Evolutionary conservation across 2,797 vertebrate species (phyloP).

Genomic region (Microtus agrestis): DNA sequence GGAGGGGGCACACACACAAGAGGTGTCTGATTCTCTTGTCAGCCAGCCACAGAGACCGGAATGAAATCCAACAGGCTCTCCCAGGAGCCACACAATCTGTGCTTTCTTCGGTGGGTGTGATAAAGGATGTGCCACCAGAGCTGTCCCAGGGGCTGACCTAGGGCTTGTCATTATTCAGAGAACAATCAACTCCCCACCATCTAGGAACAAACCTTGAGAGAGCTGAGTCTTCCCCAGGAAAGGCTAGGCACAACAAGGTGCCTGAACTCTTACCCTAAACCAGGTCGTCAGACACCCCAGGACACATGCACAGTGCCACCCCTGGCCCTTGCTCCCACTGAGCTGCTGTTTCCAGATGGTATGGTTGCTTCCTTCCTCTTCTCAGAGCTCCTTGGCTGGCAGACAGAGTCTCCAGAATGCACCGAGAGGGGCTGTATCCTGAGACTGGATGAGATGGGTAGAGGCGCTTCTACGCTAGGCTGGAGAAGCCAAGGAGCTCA

Average conservation of each 20-base stretch:
- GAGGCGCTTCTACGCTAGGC: conserved; percentile 9
- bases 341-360: not conserved
- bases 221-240: conserved; percentile 10
- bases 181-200: not conserved
- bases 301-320: not conserved
- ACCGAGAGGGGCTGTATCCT: not conserved
- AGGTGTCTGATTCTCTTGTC: conserved; percentile 67
- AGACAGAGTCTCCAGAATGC: not conserved
- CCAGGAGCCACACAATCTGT: conserved; percentile 52
- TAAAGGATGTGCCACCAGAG: conserved; percentile 16
- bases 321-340: not conserved
- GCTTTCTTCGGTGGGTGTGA: conserved; percentile 64
- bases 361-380: not conserved
- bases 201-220: not conserved
- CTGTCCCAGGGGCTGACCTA: not conserved
- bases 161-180: not conserved
- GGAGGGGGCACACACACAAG: not conserved
- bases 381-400: not conserved
- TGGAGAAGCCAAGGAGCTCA: not conserved
- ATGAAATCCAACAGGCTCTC: conserved; percentile 75
- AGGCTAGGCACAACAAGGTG: not conserved
- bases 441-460: conserved; percentile 18
- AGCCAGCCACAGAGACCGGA: conserved; percentile 57
- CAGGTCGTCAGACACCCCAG: not conserved
- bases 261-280: not conserved